A percentile compares a stretch with the other conserved stretches of the same genome.
Evolutionary conservation across 2,888 invertebrate species (phyloP).

Genomic region (Thereva unica): DNA sequence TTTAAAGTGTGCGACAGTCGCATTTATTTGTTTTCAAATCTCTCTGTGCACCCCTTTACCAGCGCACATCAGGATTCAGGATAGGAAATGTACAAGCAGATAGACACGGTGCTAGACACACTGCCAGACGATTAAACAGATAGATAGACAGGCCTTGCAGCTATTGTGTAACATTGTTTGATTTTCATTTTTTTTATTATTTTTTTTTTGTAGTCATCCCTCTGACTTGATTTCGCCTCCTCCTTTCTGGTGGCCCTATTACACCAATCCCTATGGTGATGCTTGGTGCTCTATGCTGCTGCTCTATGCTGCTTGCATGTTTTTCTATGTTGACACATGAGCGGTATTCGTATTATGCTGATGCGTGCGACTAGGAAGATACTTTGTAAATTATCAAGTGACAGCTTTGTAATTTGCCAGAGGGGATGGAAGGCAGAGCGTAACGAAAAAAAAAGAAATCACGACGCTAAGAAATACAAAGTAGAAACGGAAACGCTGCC

Average conservation of each 20-base stretch:
- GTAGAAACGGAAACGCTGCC: conserved; percentile 25
- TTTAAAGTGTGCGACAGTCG: conserved; percentile 14
- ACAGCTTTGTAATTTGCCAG: conserved; percentile 32
- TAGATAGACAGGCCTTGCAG: conserved; percentile 26
- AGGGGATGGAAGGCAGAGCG: neutral
- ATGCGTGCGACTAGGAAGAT: conserved; percentile 31
- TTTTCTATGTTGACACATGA: conserved; percentile 20
- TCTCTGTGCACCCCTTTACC: neutral
- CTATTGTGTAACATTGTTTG: conserved; percentile 10
- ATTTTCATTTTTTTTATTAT: conserved; percentile 8
- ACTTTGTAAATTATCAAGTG: conserved; percentile 34
- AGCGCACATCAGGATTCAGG: neutral
- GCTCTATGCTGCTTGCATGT: neutral
- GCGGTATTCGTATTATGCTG: conserved; percentile 11
- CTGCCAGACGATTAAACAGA: conserved; percentile 20
- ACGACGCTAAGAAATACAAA: conserved; percentile 11
- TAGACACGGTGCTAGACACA: conserved; percentile 23
- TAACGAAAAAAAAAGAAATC: conserved; percentile 22
- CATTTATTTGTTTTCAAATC: conserved; percentile 26
- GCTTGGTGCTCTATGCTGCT: neutral
- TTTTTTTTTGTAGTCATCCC: conserved; percentile 8
- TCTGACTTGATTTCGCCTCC: neutral
- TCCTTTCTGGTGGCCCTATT: neutral
- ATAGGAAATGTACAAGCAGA: conserved; percentile 27
- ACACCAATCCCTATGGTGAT: neutral